These are phyloP conservation scores for Cheiracanthium punctorium DNA, from an alignment of 2,888 invertebrate genomes.

Conservation along the genomic window DNA sequence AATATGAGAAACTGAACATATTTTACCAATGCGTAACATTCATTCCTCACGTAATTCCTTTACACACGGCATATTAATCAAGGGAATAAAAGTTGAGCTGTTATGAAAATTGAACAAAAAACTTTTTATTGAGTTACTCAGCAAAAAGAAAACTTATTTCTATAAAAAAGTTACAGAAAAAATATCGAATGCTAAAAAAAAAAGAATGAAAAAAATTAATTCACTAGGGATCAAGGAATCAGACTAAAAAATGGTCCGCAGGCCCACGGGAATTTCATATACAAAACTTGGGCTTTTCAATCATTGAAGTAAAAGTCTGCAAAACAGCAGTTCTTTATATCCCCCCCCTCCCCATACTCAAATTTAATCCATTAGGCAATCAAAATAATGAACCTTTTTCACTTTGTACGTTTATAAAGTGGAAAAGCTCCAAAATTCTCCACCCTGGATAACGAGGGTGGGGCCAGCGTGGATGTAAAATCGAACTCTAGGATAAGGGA, in stretches of 20 bases:
- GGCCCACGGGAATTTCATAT: neutral
- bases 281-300: neutral
- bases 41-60: no score
- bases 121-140: no score
- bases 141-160: no score
- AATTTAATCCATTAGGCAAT: constrained; percentile 7
- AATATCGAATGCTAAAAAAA: neutral
- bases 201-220: neutral
- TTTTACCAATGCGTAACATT: no score
- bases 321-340: neutral
- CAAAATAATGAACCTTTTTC: neutral
- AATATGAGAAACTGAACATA: no score
- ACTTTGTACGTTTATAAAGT: neutral
- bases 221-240: neutral
- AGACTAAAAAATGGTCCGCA: neutral
- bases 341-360: neutral
- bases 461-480: neutral
- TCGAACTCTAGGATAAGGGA: no score
- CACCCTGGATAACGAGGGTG: neutral
- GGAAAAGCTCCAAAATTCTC: neutral
- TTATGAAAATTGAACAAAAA: no score
- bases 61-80: no score
- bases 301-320: neutral
- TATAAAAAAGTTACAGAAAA: no score
- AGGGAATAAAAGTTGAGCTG: no score